Conservation (phyloP, 1,140 invertebrate genomes). For the Palaemon carinicauda region DNA sequence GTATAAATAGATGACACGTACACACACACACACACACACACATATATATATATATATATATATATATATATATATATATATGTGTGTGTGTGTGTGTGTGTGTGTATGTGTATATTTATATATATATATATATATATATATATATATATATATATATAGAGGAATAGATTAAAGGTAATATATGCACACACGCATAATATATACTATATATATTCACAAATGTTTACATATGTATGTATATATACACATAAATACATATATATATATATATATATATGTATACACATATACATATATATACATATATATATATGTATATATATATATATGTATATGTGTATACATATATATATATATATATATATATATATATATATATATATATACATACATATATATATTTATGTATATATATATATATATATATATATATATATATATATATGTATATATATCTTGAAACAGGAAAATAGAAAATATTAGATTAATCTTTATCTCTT, state of each 20-base stretch:
- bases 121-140: constrained; percentile 2
- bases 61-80: not conserved
- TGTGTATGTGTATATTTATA: not conserved
- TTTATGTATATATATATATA: not conserved
- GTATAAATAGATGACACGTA: too few relatives aligned
- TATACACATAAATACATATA: not conserved
- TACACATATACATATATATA: not conserved
- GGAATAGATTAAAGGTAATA: too few relatives aligned
- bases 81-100: too few relatives aligned
- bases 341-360: not conserved
- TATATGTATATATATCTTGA: too few relatives aligned
- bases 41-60: not conserved
- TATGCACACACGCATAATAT: too few relatives aligned
- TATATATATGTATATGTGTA: not conserved
- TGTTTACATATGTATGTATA: not conserved
- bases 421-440: not conserved
- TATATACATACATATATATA: not conserved
- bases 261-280: not conserved
- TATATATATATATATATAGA: constrained; percentile 2
- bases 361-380: not conserved
- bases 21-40: not conserved
- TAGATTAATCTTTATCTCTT: too few relatives aligned
- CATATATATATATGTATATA: not conserved
- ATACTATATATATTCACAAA: not conserved
- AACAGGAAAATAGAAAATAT: too few relatives aligned